Conservation (phyloP, 2,888 invertebrate species). For the Heliconius hortense region DNA sequence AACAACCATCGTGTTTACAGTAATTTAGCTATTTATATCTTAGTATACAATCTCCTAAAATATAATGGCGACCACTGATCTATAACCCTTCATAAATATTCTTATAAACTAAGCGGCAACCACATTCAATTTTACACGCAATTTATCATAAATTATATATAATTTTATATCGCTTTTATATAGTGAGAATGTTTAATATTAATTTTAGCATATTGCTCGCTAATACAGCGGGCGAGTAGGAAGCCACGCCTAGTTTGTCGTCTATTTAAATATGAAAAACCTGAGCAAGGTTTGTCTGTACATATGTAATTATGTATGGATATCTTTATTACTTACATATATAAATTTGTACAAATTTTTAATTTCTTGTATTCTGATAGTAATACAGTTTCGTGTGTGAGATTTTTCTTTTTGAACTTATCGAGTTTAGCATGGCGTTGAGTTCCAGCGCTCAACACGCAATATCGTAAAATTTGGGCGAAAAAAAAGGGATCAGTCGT, state of each 20-base stretch:
- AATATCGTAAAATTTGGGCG: background rate
- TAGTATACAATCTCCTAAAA: background rate
- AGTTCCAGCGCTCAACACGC: background rate
- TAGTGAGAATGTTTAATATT: background rate
- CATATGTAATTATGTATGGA: background rate
- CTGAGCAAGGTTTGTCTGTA: background rate
- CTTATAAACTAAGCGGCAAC: background rate
- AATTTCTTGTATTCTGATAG: too few relatives aligned
- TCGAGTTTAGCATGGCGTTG: background rate
- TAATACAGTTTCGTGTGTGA: too few relatives aligned
- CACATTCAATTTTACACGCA: background rate
- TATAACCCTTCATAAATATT: background rate
- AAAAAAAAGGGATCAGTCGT: background rate
- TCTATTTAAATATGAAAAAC: slow-evolving; percentile 4
- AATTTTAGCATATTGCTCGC: background rate
- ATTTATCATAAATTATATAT: background rate
- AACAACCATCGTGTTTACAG: background rate
- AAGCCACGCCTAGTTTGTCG: background rate
- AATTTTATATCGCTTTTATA: background rate
- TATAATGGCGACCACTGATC: too few relatives aligned
- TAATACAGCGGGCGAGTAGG: background rate
- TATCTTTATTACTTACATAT: too few relatives aligned
- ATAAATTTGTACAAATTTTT: too few relatives aligned
- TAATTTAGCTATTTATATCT: background rate
- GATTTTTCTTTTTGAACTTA: too few relatives aligned